Evolutionary conservation across 2,113 vertebrate species (phyloP), one percentile per base, ranked within the genome.

Genomic region (Seriola rivoliana): DNA sequence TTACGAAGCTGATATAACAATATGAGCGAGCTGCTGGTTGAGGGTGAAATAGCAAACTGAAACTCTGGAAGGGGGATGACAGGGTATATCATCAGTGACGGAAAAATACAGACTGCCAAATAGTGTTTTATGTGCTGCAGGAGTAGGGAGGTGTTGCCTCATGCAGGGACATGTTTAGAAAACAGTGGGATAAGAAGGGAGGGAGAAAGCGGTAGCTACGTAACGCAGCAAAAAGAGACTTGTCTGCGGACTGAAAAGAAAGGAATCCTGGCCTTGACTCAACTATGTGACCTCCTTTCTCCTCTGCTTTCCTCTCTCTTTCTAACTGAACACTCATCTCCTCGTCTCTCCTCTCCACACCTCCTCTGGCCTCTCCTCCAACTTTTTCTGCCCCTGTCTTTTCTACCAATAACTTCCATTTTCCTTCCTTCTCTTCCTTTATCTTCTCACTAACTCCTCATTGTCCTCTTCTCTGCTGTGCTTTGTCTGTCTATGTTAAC

Each of bases 131-230:
- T 0, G 6, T 55, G 12, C 5, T 52, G 52, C 59, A 72, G 69
- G 34, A 54, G 4, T 3, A n/a, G 9, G 32, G 64, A 52, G n/a
- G 29, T 12, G 29, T 40, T 68, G 5, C 32, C 21, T 42, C 80
- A 42, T 70, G 86, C 72, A 71, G 34, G 14, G 54, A 57, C 82
- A 82, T 79, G 87, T 89, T 89, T 78, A 29, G 63, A 76, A 67
- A 89, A 89, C 75, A 88, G 59, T 16, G 34, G 25, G 19, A 38
- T 2, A 32, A 8, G 34, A 29, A 10, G 40, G 46, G 48, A 34
- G 55, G 17, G 40, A 52, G 29, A 73, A 52, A 38, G 29, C 16
- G 21, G 50, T 6, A 42, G 36, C 46, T 40, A 55, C 71, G 71
- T 6, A 74, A 21, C 0, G 2, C 42, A 55, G 54, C 71, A 85